phyloP scores from a whole-genome alignment of 2,797 vertebrate species.

The Schizothorax lantsangensis region DNA sequence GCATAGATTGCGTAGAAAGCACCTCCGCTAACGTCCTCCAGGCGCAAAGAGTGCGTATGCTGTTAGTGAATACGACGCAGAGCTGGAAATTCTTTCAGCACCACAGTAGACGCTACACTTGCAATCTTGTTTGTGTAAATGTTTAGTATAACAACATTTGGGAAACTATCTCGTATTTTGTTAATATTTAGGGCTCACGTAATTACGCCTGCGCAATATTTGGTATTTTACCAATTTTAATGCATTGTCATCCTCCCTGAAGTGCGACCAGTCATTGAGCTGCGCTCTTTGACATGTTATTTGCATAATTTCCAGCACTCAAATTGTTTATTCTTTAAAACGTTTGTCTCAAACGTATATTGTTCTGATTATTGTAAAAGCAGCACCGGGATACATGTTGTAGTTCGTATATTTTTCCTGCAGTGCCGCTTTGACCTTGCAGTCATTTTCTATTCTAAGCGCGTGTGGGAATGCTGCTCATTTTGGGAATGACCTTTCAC shows the following conservation, averaged over 20 bases:
- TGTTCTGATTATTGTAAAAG: neutral
- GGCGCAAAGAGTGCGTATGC: conserved; percentile 46
- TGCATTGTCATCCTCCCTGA: conserved; percentile 18
- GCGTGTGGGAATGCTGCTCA: conserved; percentile 19
- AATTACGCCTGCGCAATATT: neutral
- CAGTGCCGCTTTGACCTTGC: conserved; percentile 37
- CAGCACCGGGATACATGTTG: neutral
- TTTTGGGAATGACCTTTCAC: conserved; percentile 34
- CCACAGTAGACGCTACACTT: neutral
- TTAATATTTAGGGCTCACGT: neutral
- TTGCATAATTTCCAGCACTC: neutral
- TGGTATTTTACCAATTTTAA: neutral
- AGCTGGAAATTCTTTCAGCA: conserved; percentile 6
- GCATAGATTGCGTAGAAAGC: rapidly evolving
- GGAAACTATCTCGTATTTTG: neutral
- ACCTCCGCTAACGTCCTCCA: neutral
- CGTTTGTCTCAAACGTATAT: neutral
- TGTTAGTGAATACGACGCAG: conserved; percentile 32
- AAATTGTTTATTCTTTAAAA: no score
- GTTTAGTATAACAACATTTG: neutral
- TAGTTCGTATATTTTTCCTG: neutral
- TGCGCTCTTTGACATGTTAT: neutral
- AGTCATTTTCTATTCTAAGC: conserved; percentile 36
- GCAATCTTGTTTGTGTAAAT: conserved; percentile 20
- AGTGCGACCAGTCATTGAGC: neutral